phyloP scores from a whole-genome alignment of 2,888 invertebrate genomes.

The Drosophila anceps region DNA sequence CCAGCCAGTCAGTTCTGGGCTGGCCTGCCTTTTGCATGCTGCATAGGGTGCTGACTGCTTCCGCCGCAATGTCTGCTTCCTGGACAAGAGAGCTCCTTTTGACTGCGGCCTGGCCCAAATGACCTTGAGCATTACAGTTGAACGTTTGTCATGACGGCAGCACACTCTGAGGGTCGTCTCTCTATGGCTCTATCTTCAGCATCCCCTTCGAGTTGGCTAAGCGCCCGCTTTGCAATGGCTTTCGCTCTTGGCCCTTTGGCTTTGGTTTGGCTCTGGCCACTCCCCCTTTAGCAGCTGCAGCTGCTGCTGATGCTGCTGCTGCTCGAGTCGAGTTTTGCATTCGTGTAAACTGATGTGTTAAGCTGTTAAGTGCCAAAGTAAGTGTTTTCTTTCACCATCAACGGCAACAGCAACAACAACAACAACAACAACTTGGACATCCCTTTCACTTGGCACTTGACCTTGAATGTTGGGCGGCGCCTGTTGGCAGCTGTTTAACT shows the following conservation, averaged over 20 bases:
- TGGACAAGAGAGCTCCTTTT: slow-evolving; percentile 61
- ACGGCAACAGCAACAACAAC: slow-evolving; percentile 47
- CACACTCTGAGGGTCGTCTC: slow-evolving; percentile 13
- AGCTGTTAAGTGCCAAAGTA: slow-evolving; percentile 84
- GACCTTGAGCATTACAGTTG: slow-evolving; percentile 76
- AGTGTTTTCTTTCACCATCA: slow-evolving; percentile 83
- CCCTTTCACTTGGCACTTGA: slow-evolving; percentile 76
- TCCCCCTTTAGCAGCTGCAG: slow-evolving; percentile 51
- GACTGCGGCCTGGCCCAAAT: slow-evolving; percentile 47
- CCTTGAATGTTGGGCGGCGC: slow-evolving; percentile 53
- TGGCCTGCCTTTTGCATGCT: slow-evolving; percentile 56
- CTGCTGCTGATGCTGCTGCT: slow-evolving; percentile 6
- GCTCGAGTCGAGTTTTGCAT: slow-evolving; percentile 63
- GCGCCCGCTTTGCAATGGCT: slow-evolving; percentile 41
- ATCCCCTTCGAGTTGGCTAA: slow-evolving; percentile 33
- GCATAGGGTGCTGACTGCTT: slow-evolving; percentile 22
- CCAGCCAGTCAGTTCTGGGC: slow-evolving; percentile 1
- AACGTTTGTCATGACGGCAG: slow-evolving; percentile 61
- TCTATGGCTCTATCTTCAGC: slow-evolving; percentile 13
- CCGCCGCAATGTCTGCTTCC: slow-evolving; percentile 29
- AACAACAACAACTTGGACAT: slow-evolving; percentile 51
- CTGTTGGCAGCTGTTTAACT: slow-evolving; percentile 14
- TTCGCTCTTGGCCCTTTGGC: slow-evolving; percentile 21
- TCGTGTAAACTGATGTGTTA: slow-evolving; percentile 79
- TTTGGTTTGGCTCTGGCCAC: slow-evolving; percentile 43